A percentile compares a stretch with the other conserved stretches of the same genome.
These are phyloP conservation scores for Mus spretus DNA, from an alignment of 2,797 vertebrate genomes.

Conservation along the genomic window DNA sequence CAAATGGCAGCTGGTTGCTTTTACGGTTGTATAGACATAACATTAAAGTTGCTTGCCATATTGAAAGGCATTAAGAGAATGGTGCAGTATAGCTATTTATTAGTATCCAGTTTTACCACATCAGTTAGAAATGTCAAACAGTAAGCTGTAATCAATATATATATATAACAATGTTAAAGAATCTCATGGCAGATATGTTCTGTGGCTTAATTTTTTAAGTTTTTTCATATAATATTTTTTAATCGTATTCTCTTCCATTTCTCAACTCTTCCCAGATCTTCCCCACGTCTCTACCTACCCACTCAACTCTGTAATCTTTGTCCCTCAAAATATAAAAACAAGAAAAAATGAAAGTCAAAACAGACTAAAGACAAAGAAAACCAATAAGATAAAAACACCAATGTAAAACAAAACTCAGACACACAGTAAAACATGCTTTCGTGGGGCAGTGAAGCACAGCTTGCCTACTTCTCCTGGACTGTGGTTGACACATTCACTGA, in stretches of 20 bases:
- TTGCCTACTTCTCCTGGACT: not conserved
- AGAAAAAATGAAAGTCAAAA: not conserved
- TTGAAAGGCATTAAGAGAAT: slow-evolving; percentile 48
- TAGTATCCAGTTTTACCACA: not conserved
- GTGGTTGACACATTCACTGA: too few species aligned
- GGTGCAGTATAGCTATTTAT: not conserved
- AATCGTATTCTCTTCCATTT: not conserved
- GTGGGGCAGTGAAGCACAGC: too few species aligned
- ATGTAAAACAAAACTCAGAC: not conserved
- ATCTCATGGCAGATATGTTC: not conserved
- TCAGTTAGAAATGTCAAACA: slow-evolving; percentile 52
- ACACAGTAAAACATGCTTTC: not conserved
- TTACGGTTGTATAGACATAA: slow-evolving; percentile 60
- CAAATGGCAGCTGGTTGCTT: slow-evolving; percentile 69
- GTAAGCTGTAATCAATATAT: not conserved
- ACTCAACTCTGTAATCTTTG: not conserved
- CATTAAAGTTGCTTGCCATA: slow-evolving; percentile 49
- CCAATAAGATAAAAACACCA: not conserved
- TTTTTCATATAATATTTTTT: not conserved
- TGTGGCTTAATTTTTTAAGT: not conserved
- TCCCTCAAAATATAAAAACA: not conserved
- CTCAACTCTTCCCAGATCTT: not conserved
- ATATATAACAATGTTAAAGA: not conserved
- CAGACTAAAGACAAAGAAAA: not conserved
- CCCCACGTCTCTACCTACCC: not conserved